These are phyloP conservation scores for Cyclopterus lumpus DNA, from an alignment of 2,797 vertebrate genomes.

Conservation along the genomic window DNA sequence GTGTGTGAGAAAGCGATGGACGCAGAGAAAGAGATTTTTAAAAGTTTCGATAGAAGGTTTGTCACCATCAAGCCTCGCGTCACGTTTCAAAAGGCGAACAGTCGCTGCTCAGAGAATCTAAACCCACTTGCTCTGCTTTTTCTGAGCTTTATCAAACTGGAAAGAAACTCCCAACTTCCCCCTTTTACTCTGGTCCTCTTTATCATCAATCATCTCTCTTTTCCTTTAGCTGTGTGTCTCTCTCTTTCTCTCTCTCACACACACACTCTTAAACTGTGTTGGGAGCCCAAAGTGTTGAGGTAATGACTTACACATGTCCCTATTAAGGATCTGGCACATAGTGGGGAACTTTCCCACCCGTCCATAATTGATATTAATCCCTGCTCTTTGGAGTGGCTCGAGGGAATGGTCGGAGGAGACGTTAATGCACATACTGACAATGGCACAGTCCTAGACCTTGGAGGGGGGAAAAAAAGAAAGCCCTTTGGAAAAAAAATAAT, in stretches of 20 bases:
- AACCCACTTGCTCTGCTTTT: slow-evolving; percentile 52
- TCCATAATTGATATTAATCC: slow-evolving; percentile 84
- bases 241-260: slow-evolving; percentile 33
- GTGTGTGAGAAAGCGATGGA: slow-evolving; percentile 27
- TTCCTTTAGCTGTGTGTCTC: not conserved
- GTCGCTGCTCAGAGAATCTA: slow-evolving; percentile 55
- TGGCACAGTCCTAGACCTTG: slow-evolving; percentile 44
- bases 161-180: slow-evolving; percentile 41
- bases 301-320: slow-evolving; percentile 86
- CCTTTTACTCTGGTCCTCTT: slow-evolving; percentile 40
- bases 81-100: slow-evolving; percentile 57
- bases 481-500: slow-evolving; percentile 24
- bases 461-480: slow-evolving; percentile 9
- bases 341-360: slow-evolving; percentile 77
- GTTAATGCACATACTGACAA: slow-evolving; percentile 50
- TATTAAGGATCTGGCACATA: slow-evolving; percentile 81
- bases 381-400: slow-evolving; percentile 72
- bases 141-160: slow-evolving; percentile 41
- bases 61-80: slow-evolving; percentile 65
- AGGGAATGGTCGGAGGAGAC: slow-evolving; percentile 58
- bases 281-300: slow-evolving; percentile 74
- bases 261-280: slow-evolving; percentile 50
- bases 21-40: slow-evolving; percentile 34
- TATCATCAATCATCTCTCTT: slow-evolving; percentile 65
- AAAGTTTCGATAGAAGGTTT: slow-evolving; percentile 65